These are phyloP conservation scores for Drosophila repleta DNA, from an alignment of 1,140 invertebrate genomes.

Conservation along the genomic window DNA sequence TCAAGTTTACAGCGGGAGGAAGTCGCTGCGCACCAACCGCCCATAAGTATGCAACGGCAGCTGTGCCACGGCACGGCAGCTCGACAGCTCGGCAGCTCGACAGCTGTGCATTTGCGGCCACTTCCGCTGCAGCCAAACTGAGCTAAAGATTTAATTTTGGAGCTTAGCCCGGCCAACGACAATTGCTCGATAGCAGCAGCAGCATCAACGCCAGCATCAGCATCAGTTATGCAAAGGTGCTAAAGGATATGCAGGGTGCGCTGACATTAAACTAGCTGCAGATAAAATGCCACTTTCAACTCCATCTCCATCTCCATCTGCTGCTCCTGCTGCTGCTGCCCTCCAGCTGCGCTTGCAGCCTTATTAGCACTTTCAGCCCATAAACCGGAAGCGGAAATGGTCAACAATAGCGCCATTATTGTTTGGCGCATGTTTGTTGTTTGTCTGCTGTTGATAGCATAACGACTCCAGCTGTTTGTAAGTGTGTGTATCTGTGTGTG, in stretches of 20 bases:
- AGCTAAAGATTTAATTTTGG: slow-evolving; percentile 39
- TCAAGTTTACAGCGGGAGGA: slow-evolving; percentile 39
- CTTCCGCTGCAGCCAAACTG: slow-evolving; percentile 29
- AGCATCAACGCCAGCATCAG: neutral
- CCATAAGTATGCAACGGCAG: slow-evolving; percentile 49
- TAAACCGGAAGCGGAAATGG: slow-evolving; percentile 80
- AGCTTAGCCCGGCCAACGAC: slow-evolving; percentile 25
- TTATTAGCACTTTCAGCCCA: slow-evolving; percentile 80
- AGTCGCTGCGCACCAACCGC: slow-evolving; percentile 9
- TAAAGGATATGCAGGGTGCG: too few species aligned
- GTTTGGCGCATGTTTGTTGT: slow-evolving; percentile 76
- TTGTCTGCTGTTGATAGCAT: slow-evolving; percentile 66
- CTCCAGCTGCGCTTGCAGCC: slow-evolving; percentile 25
- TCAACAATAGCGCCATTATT: slow-evolving; percentile 82
- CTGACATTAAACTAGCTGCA: too few species aligned
- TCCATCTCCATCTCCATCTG: neutral
- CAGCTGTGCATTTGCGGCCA: slow-evolving; percentile 20
- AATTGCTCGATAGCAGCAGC: slow-evolving; percentile 15
- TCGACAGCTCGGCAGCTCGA: slow-evolving; percentile 1
- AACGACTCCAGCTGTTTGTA: slow-evolving; percentile 8
- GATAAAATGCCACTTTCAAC: too few species aligned
- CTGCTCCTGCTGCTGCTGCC: neutral
- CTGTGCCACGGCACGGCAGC: slow-evolving; percentile 9
- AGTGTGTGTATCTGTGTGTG: neutral
- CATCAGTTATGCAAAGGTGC: too few species aligned